A percentile compares a stretch with the other conserved stretches of the same genome.
Evolutionary conservation across 2,888 invertebrate species (phyloP).

Genomic region (Phorcus lineatus): DNA sequence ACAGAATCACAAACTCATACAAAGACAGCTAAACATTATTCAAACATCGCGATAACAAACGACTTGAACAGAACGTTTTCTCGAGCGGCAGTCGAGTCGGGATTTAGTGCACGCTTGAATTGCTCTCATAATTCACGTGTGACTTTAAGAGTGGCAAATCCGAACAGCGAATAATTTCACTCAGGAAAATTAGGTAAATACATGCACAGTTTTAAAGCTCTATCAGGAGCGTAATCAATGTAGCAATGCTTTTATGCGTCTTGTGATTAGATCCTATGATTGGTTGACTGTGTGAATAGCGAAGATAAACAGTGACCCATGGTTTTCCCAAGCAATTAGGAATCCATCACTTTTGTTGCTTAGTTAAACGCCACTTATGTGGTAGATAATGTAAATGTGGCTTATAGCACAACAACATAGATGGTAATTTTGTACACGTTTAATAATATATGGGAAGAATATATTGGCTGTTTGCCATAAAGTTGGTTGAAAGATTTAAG

Average conservation of each 20-base stretch:
- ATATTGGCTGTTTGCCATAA: background rate
- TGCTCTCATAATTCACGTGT: constrained; percentile 9
- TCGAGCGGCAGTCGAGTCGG: background rate
- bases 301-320: background rate
- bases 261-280: background rate
- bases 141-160: constrained; percentile 16
- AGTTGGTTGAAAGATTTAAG: background rate
- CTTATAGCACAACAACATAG: background rate
- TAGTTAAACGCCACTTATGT: background rate
- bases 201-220: constrained; percentile 6
- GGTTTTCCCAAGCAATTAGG: constrained; percentile 19
- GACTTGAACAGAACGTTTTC: background rate
- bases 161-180: background rate
- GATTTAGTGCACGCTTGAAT: constrained; percentile 2
- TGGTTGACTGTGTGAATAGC: background rate
- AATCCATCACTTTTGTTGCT: background rate
- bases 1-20: background rate
- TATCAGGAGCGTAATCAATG: background rate
- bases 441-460: constrained; percentile 3
- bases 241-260: background rate
- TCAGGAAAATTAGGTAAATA: background rate
- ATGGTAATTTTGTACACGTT: background rate
- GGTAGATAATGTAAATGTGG: background rate
- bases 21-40: constrained; percentile 16
- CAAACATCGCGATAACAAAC: constrained; percentile 1